Conservation (phyloP, 2,797 vertebrate species). For the Carcharodon carcharias region DNA sequence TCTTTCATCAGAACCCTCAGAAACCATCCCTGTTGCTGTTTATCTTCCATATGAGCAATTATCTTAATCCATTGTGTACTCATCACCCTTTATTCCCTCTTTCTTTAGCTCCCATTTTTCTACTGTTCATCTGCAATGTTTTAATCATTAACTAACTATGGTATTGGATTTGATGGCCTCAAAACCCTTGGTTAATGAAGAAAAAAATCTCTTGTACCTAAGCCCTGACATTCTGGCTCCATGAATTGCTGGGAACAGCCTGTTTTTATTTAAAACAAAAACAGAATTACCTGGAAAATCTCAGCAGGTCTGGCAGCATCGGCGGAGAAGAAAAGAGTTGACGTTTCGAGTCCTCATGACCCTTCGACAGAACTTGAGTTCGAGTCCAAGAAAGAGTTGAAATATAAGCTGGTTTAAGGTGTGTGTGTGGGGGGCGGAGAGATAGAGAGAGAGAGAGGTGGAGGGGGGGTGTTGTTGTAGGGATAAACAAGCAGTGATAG, state of each 20-base stretch:
- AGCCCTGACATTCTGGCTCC: not conserved
- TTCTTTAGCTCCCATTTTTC: not conserved
- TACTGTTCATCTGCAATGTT: not conserved
- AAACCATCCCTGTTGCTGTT: not conserved
- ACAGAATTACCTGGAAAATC: too few relatives aligned
- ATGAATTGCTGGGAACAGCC: not conserved
- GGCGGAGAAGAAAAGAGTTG: too few relatives aligned
- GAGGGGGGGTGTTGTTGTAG: too few relatives aligned
- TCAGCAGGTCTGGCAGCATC: too few relatives aligned
- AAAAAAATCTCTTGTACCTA: not conserved
- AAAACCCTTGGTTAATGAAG: not conserved
- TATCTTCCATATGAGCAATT: not conserved
- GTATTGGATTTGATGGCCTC: not conserved
- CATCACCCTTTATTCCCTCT: not conserved
- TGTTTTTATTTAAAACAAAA: not conserved
- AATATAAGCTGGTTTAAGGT: too few relatives aligned
- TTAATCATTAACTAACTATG: not conserved
- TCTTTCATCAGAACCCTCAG: too few relatives aligned
- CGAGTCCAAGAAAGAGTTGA: too few relatives aligned
- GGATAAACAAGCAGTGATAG: too few relatives aligned
- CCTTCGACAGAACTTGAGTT: too few relatives aligned
- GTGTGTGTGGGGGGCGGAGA: too few relatives aligned
- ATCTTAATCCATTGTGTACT: not conserved
- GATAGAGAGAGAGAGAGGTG: too few relatives aligned
- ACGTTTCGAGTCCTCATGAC: too few relatives aligned